These are phyloP conservation scores for Orthonyx spaldingii DNA, from an alignment of 2,113 vertebrate species.

Conservation along the genomic window DNA sequence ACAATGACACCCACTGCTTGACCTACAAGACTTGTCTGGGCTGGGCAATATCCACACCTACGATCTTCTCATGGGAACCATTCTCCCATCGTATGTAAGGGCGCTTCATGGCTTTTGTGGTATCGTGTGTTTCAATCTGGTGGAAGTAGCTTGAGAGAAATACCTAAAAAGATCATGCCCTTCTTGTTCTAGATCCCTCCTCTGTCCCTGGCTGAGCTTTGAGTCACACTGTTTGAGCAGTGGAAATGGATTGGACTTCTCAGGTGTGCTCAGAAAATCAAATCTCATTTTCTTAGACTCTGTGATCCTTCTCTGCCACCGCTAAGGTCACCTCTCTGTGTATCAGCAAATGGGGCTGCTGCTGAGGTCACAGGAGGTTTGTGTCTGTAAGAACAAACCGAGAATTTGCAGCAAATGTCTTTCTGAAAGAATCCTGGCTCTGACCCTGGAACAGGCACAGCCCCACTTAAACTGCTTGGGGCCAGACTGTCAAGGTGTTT, in stretches of 20 bases:
- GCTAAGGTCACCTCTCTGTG: background rate
- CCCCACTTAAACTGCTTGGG: background rate
- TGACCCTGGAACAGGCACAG: background rate
- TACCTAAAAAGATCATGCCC: background rate
- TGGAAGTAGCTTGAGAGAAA: background rate
- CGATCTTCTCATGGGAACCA: slow-evolving; percentile 15
- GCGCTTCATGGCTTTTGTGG: background rate
- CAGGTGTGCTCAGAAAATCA: background rate
- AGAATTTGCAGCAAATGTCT: background rate
- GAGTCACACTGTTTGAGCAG: background rate
- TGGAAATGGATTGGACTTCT: background rate
- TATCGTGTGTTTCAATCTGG: background rate
- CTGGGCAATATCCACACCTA: background rate
- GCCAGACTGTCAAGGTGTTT: background rate
- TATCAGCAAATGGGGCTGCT: background rate
- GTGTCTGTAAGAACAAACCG: background rate
- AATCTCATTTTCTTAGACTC: background rate
- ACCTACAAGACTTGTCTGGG: background rate
- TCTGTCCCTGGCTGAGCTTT: background rate
- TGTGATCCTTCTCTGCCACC: background rate
- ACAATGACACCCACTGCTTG: background rate
- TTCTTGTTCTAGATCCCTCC: background rate
- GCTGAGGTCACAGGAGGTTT: background rate
- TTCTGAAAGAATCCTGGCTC: background rate
- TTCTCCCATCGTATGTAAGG: background rate